Percentiles rank a stretch among this genome's conserved stretches.
Conservation (phyloP, 2,113 vertebrate genomes). For the Heptranchias perlo region DNA sequence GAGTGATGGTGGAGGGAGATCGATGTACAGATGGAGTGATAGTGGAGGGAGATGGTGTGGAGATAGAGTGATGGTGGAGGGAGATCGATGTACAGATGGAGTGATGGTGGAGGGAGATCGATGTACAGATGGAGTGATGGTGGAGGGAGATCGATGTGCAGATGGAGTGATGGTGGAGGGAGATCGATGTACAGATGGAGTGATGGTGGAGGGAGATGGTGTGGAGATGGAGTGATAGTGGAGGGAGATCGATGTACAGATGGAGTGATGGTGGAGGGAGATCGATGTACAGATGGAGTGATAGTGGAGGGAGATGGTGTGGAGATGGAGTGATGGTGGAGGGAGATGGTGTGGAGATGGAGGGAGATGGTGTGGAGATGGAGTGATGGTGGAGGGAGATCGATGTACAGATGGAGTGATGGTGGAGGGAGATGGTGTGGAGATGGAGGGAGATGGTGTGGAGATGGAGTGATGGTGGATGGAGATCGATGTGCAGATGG, state of each 20-base stretch:
- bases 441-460: background rate
- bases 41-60: no score
- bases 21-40: background rate
- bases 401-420: no score
- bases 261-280: background rate
- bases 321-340: background rate
- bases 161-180: background rate
- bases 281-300: background rate
- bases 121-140: background rate
- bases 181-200: background rate
- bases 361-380: no score
- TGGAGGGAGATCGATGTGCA: no score
- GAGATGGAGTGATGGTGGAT: background rate
- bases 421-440: background rate
- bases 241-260: background rate
- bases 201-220: background rate
- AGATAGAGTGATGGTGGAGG: background rate
- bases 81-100: background rate
- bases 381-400: background rate
- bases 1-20: background rate
- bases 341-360: background rate
- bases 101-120: background rate
- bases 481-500: no score
- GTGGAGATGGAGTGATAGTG: no score
- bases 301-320: background rate